Evolutionary conservation across 92 coral and sea anemone species (phyloP), one percentile per base, ranked within the genome.

Genomic region (Zoanthus gigantus): DNA sequence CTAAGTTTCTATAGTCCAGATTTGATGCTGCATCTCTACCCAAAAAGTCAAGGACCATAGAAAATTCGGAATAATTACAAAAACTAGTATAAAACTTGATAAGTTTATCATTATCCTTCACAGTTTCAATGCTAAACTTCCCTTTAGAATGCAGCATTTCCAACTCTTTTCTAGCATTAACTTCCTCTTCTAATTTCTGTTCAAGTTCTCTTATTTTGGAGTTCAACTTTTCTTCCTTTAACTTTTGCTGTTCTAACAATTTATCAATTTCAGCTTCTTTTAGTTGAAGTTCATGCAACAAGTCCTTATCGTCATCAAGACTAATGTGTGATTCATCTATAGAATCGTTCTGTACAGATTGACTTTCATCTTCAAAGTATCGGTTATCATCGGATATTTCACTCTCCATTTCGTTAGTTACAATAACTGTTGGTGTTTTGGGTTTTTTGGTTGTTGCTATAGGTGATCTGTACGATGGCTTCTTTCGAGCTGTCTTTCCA

Each of bases 91-190:
- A 87, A 50, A 78, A 78, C 34, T 47, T 32, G 56, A 53, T 7
- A 78, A 87, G 90, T 87, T 87, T 87, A 69, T 87, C 75, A 71
- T 78, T 87, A 45, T 77, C 50, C 28, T 87, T 77, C 54, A 87
- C 50, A 71, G 68, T 82, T 48, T 82, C 86, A 14, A 82, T 82
- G 46, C 86, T 63, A 71, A 82, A 82, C 46, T 30, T 71, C 17
- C 75, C 75, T 4, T 31, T 4, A 31, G 75, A 71, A 30, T 71
- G 75, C 75, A 66, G 71, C 31, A 66, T 66, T n/a, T 66, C 71
- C 30, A 66, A n/a, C 30, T 66, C 30, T 66, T 66, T 66, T n/a
- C 71, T 66, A 14, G 71, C 71, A 66, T 66, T 66, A 14, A 66
- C 31, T 66, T 66, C 31, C 71, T 66, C 71, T 66, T 66, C 31